phyloP scores from a whole-genome alignment of 2,797 vertebrate species.

The Acomys russatus region DNA sequence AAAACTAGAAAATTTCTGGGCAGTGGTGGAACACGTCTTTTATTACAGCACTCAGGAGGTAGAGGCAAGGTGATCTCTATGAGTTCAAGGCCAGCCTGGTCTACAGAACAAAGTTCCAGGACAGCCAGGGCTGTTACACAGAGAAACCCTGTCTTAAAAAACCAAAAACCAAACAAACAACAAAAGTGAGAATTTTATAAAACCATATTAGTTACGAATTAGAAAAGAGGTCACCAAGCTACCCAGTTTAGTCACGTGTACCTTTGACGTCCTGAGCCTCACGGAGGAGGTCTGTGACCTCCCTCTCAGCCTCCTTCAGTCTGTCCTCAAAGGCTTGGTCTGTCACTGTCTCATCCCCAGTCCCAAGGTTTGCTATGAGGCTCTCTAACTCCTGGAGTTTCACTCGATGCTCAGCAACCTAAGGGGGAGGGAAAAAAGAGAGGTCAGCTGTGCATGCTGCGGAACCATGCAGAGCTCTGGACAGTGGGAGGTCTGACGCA shows the following conservation, averaged over 20 bases:
- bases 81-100: not conserved
- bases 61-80: not conserved
- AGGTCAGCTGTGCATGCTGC: not conserved
- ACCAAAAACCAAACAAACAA: not conserved
- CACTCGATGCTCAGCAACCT: conserved; percentile 97
- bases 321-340: conserved; percentile 97
- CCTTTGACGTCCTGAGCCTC: conserved; percentile 97
- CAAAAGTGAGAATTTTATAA: conserved; percentile 6
- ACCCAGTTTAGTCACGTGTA: conserved; percentile 73
- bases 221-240: not conserved
- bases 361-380: conserved; percentile 94
- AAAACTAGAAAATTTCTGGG: not conserved
- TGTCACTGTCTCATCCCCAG: conserved; percentile 92
- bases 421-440: not conserved
- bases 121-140: not conserved
- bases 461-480: rapidly evolving
- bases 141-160: not conserved
- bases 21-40: too few relatives aligned
- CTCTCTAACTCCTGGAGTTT: conserved; percentile 95
- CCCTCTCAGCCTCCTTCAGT: conserved; percentile 95
- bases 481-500: not conserved
- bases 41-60: not conserved
- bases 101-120: not conserved
- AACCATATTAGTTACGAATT: not conserved
- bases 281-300: conserved; percentile 93